These are phyloP conservation scores for Bettongia penicillata DNA, from an alignment of 2,113 vertebrate species.

Conservation along the genomic window DNA sequence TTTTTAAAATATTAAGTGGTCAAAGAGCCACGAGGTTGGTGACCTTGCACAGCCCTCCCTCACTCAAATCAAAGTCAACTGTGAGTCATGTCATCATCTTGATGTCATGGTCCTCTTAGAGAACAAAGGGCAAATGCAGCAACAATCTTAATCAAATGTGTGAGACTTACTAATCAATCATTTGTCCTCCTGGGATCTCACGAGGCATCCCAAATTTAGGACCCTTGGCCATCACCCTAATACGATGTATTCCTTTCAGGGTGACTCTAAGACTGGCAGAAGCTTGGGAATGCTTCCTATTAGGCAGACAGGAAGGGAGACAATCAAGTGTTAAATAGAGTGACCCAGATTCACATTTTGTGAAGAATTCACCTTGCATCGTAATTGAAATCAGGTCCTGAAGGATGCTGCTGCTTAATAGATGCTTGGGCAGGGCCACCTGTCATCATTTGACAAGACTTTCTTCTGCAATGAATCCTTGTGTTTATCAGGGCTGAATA, in stretches of 20 bases:
- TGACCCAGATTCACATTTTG: not conserved
- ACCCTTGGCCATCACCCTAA: not conserved
- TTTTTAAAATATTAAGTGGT: not conserved
- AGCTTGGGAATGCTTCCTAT: not conserved
- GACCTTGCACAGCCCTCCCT: no score
- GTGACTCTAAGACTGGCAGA: not conserved
- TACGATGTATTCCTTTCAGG: not conserved
- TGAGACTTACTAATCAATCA: not conserved
- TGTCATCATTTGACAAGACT: not conserved
- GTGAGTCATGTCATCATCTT: no score
- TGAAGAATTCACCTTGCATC: conserved; percentile 3
- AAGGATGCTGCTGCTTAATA: not conserved
- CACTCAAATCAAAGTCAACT: no score
- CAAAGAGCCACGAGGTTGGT: not conserved
- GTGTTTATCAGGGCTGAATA: not conserved
- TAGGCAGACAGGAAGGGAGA: conserved; percentile 33
- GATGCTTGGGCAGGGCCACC: not conserved
- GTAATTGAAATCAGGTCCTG: not conserved
- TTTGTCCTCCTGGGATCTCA: not conserved
- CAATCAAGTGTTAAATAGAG: not conserved
- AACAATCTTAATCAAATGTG: not conserved
- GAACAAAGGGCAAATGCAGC: no score
- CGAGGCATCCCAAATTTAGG: not conserved
- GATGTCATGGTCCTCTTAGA: no score
- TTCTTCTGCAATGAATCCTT: not conserved